phyloP scores from a whole-genome alignment of 2,113 vertebrate genomes.

The Butastur rufipennis region DNA sequence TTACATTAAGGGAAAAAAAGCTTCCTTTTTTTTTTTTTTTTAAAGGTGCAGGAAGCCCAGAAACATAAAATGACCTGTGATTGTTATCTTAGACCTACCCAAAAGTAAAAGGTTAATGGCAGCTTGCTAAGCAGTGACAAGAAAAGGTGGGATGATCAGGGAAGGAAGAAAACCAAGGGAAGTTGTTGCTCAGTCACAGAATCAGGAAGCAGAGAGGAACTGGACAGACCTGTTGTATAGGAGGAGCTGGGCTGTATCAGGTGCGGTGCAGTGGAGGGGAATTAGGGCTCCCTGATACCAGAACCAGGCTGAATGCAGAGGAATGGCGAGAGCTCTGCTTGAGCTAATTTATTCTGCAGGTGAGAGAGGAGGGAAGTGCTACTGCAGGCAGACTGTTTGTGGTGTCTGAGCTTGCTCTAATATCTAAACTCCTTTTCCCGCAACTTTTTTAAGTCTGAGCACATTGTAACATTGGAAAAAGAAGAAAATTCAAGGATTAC shows the following conservation, averaged over 20 bases:
- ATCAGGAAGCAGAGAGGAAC: constrained; percentile 1
- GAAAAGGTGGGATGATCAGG: not conserved
- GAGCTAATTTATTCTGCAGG: not conserved
- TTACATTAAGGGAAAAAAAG: not conserved
- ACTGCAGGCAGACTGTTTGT: not conserved
- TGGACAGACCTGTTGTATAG: not conserved
- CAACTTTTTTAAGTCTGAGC: not conserved
- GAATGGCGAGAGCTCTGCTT: not conserved
- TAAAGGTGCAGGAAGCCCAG: not conserved
- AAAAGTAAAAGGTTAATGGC: not conserved
- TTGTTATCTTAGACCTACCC: not conserved
- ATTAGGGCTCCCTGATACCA: not conserved
- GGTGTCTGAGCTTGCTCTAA: not conserved
- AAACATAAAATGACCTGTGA: fast-evolving
- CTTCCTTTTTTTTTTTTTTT: not conserved
- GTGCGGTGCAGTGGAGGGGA: not conserved
- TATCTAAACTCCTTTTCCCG: not conserved
- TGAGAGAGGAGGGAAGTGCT: not conserved
- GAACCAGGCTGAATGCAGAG: not conserved
- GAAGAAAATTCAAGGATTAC: not conserved
- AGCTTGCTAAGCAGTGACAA: not conserved
- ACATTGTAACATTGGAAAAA: fast-evolving
- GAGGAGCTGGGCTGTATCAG: not conserved
- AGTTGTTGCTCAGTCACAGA: not conserved
- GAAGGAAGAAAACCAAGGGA: not conserved